Conservation (phyloP, 2,113 vertebrate species). For the Choloepus hoffmanni region DNA sequence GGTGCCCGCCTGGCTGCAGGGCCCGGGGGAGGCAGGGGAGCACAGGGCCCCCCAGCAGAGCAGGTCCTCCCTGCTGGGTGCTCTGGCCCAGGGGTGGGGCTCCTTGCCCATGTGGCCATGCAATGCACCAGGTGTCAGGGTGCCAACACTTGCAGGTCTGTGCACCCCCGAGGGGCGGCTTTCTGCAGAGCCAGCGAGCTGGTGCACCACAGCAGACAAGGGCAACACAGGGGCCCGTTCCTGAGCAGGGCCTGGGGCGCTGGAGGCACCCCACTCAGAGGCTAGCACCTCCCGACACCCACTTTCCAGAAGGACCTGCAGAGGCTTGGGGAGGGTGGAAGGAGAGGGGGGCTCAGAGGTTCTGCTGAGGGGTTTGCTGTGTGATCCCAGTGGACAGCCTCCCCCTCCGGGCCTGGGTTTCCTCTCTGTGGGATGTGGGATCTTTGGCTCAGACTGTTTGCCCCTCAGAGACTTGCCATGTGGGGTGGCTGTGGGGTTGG, state of each 20-base stretch:
- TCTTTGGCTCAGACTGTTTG: neutral
- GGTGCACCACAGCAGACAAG: too few species aligned
- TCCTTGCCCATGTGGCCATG: neutral
- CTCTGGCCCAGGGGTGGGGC: too few species aligned
- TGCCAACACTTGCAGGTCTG: neutral
- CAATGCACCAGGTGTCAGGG: neutral
- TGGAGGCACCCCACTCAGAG: neutral
- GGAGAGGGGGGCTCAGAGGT: fast-evolving
- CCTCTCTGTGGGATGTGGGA: neutral
- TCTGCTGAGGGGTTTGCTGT: neutral
- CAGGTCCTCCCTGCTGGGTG: neutral
- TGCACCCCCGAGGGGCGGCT: fast-evolving
- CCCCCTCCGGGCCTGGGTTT: neutral
- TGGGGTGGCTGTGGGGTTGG: too few species aligned
- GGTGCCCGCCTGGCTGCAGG: neutral
- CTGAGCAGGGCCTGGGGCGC: too few species aligned
- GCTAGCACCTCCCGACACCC: fast-evolving
- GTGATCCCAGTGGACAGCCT: fast-evolving
- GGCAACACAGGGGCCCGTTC: too few species aligned
- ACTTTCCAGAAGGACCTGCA: neutral
- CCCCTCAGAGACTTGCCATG: too few species aligned
- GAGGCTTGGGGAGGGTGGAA: fast-evolving
- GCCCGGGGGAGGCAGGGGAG: neutral
- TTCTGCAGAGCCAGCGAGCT: neutral
- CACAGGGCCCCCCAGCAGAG: too few species aligned